A percentile compares a stretch with the other conserved stretches of the same genome.
These are phyloP conservation scores for Hassar affinis DNA, from an alignment of 2,113 vertebrate genomes.

Conservation along the genomic window DNA sequence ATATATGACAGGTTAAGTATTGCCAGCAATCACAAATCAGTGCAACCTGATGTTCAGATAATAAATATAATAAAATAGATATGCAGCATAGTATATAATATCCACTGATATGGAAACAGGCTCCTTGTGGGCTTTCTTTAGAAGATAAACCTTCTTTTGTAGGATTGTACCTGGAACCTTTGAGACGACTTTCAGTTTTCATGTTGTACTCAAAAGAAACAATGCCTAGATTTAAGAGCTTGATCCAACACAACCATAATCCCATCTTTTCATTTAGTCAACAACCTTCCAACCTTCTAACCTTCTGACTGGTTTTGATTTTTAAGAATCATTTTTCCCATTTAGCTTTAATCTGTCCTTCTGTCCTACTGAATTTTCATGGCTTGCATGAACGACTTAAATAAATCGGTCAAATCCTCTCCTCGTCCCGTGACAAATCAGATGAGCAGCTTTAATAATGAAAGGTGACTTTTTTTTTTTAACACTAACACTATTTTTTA, in stretches of 20 bases:
- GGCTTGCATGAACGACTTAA: neutral
- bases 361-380: neutral
- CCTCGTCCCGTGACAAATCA: constrained; percentile 46
- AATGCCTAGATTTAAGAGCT: neutral
- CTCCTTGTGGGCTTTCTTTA: neutral
- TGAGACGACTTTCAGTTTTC: neutral
- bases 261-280: neutral
- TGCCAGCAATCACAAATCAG: neutral
- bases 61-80: neutral
- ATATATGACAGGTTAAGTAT: constrained; percentile 55
- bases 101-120: neutral
- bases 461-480: constrained; percentile 63
- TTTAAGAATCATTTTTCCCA: neutral
- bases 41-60: neutral
- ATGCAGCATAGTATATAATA: neutral
- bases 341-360: neutral
- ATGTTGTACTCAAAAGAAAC: neutral
- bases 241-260: neutral
- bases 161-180: neutral
- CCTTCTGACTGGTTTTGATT: neutral
- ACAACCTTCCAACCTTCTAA: neutral
- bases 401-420: neutral
- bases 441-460: constrained; percentile 57
- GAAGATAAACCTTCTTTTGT: neutral
- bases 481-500: no score